Evolutionary conservation across 2,113 vertebrate genomes (phyloP), one percentile per base, ranked within the genome.

Genomic region (Pedetes capensis): DNA sequence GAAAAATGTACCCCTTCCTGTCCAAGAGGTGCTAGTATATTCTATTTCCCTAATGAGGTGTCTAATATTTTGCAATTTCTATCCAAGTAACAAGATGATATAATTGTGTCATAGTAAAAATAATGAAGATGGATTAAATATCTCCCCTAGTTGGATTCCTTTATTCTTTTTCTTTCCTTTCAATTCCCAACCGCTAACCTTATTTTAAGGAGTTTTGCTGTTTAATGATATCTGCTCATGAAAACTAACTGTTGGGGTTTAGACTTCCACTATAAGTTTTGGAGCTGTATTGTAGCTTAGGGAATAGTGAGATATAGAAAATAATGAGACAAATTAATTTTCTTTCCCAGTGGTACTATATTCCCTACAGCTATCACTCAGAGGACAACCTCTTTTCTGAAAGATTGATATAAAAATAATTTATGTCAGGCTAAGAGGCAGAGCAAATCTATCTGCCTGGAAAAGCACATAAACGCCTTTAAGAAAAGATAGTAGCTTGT

Each of bases 301-400:
- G 61, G 71, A 97, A 94, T 79, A 32, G 39, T 96, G 96, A 96
- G 4, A 97, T 93, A 74, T 87, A 90, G 89, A 95, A 97, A 97
- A 96, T 92, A 97, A 96, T 96, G 39, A 96, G 95, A 97, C 61
- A 97, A 97, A 97, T 95, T 94, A 94, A 96, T 96, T 97, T 97
- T 97, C 25, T 57, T 95, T 97, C 97, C 96, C 96, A 97, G 76
- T 97, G 51, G 78, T 97, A 47, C 27, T 74, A 57, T 94, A 89
- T 96, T 98, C 96, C 63, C 61, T 0, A 88, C 93, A 97, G 96
- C 94, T 98, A 92, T 97, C 93, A 96, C 71, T 63, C 47, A 83
- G 63, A 97, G 94, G 75, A 97, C 72, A 97, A 92, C 23, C 72
- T 44, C 95, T 78, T 92, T 69, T 97, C 74, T 96, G 71, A 95